phyloP scores from a whole-genome alignment of 1,140 invertebrate genomes.

The Aphelenchoides fujianensis region DNA sequence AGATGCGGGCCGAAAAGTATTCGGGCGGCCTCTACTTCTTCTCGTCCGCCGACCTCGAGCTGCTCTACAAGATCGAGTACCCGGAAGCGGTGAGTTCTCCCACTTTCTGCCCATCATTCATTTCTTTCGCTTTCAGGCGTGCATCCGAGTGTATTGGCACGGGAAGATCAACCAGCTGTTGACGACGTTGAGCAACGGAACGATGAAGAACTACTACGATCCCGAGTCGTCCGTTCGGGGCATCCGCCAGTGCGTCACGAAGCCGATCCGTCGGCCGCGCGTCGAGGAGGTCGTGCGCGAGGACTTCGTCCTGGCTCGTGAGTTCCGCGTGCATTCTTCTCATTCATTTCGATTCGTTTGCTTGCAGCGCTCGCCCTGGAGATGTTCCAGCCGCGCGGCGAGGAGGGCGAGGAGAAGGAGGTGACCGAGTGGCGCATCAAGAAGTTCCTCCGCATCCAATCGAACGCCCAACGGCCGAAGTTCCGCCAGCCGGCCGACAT shows the following conservation, averaged over 20 bases:
- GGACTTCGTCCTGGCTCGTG: slow-evolving; percentile 69
- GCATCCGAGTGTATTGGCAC: slow-evolving; percentile 89
- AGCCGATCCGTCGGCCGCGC: slow-evolving; percentile 71
- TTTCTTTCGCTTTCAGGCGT: slow-evolving; percentile 63
- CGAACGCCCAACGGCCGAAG: slow-evolving; percentile 85
- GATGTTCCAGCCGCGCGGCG: slow-evolving; percentile 72
- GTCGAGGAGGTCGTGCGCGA: slow-evolving; percentile 76
- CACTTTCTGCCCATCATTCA: slow-evolving; percentile 1
- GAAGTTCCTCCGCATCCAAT: slow-evolving; percentile 74
- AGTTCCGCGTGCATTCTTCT: too few relatives aligned
- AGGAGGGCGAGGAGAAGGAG: slow-evolving; percentile 70
- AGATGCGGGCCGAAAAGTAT: slow-evolving; percentile 69
- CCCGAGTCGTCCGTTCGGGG: slow-evolving; percentile 79
- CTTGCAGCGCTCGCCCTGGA: slow-evolving; percentile 80
- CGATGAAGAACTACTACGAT: slow-evolving; percentile 85
- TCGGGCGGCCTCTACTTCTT: slow-evolving; percentile 78
- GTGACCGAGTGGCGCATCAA: slow-evolving; percentile 81
- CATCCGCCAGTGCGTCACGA: slow-evolving; percentile 82
- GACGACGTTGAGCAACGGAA: slow-evolving; percentile 84
- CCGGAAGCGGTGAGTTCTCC: slow-evolving; percentile 70
- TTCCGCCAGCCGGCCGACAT: slow-evolving; percentile 83
- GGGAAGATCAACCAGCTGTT: slow-evolving; percentile 94
- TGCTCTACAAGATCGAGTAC: slow-evolving; percentile 71
- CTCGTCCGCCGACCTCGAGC: slow-evolving; percentile 74
- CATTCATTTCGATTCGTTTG: not conserved